phyloP scores from a whole-genome alignment of 2,113 vertebrate genomes.

The Daubentonia madagascariensis region DNA sequence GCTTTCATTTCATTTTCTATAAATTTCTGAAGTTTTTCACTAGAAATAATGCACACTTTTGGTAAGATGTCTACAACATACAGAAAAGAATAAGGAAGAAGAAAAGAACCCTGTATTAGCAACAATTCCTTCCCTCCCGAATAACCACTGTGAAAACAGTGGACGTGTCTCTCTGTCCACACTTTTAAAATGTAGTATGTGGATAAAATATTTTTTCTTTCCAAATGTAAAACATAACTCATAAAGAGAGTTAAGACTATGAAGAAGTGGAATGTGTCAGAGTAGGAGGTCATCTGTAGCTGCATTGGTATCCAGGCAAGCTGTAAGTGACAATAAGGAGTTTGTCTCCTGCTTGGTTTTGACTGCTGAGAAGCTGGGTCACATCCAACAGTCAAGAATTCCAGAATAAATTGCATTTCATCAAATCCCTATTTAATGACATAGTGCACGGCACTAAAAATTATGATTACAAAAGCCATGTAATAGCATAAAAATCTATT shows the following conservation, averaged over 20 bases:
- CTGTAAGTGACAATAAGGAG: neutral
- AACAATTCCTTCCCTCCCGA: neutral
- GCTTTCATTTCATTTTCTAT: neutral
- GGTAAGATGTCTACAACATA: neutral
- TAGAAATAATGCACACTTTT: neutral
- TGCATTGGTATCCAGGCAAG: neutral
- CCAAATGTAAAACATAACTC: neutral
- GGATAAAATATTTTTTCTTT: neutral
- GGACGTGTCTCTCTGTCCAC: neutral
- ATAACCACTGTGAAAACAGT: neutral
- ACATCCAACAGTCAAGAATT: neutral
- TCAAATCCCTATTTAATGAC: neutral
- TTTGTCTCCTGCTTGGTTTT: neutral
- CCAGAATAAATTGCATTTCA: neutral
- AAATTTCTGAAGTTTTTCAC: neutral
- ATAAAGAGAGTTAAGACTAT: neutral
- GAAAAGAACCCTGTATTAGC: neutral
- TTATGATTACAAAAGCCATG: neutral
- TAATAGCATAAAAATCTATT: neutral
- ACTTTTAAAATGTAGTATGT: neutral
- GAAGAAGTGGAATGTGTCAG: neutral
- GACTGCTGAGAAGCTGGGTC: neutral
- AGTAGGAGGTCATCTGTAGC: neutral
- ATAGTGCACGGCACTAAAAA: rapidly evolving
- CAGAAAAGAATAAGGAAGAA: neutral